Conservation (phyloP, 1,140 invertebrate species). For the Leptonema lineaticorne region DNA sequence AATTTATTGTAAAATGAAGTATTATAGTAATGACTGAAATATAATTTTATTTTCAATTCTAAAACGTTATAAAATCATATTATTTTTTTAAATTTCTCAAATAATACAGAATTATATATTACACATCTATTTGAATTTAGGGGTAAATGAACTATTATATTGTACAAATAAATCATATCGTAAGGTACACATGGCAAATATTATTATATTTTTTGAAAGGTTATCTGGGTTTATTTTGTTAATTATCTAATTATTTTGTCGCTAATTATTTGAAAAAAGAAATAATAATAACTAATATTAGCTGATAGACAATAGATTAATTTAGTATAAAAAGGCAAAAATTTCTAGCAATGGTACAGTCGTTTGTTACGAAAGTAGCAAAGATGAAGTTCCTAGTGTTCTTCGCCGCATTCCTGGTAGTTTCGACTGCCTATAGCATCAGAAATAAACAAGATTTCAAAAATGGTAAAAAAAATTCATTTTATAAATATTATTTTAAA, state of each 20-base stretch:
- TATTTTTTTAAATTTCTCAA: too few relatives aligned
- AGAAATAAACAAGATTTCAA: neutral
- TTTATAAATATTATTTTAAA: slow-evolving; percentile 58
- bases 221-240: neutral
- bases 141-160: neutral
- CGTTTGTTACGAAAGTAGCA: neutral
- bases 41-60: too few relatives aligned
- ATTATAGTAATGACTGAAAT: too few relatives aligned
- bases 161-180: neutral
- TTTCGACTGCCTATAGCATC: slow-evolving; percentile 4
- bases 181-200: neutral
- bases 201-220: neutral
- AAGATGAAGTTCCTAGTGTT: slow-evolving; percentile 26
- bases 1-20: too few relatives aligned
- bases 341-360: neutral
- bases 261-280: neutral
- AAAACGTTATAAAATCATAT: too few relatives aligned
- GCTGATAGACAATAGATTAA: neutral
- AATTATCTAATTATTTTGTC: neutral
- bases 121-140: too few relatives aligned
- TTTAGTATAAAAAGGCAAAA: neutral
- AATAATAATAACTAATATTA: neutral
- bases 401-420: slow-evolving; percentile 7
- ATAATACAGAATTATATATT: too few relatives aligned
- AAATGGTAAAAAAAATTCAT: slow-evolving; percentile 48